These are phyloP conservation scores for Halocynthia aurantium DNA, from an alignment of 23 tunicate species.

Conservation along the genomic window DNA sequence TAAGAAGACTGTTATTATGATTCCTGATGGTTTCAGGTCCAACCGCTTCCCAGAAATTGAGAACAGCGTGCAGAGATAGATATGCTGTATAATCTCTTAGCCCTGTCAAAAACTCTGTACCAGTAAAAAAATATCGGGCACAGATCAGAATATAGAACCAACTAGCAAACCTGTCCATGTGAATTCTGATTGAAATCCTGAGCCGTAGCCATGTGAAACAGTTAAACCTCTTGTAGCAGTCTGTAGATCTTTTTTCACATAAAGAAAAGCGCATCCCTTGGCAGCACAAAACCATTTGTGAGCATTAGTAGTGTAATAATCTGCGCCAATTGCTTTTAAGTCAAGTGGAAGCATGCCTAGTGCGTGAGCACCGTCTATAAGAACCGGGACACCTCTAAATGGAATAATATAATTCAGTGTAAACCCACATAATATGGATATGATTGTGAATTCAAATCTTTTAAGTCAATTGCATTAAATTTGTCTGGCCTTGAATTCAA, in stretches of 20 bases:
- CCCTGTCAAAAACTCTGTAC: slow-evolving; percentile 22
- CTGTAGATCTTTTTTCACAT: slow-evolving; percentile 59
- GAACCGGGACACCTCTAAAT: slow-evolving; percentile 52
- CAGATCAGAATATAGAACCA: not conserved
- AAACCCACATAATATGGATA: not conserved
- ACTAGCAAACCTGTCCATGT: slow-evolving; percentile 38
- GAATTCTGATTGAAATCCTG: slow-evolving; percentile 79
- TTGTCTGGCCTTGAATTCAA: not conserved
- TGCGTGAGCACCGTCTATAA: slow-evolving; percentile 90
- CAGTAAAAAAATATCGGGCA: not conserved
- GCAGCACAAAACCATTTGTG: slow-evolving; percentile 94
- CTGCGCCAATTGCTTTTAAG: slow-evolving; percentile 42
- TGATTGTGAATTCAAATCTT: not conserved
- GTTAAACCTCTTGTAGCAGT: slow-evolving; percentile 30
- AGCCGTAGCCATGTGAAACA: slow-evolving; percentile 75
- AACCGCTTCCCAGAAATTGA: slow-evolving; percentile 68
- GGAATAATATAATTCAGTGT: not conserved
- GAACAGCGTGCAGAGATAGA: slow-evolving; percentile 29
- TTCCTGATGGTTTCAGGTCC: slow-evolving; percentile 50
- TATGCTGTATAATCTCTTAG: slow-evolving; percentile 62
- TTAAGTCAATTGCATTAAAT: not conserved
- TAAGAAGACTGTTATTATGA: slow-evolving; percentile 16
- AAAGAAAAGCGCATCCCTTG: slow-evolving; percentile 79
- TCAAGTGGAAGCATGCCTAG: slow-evolving; percentile 50
- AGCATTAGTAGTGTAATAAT: slow-evolving; percentile 63